Conservation (phyloP, 2,113 vertebrate species). For the Cacatua alba region DNA sequence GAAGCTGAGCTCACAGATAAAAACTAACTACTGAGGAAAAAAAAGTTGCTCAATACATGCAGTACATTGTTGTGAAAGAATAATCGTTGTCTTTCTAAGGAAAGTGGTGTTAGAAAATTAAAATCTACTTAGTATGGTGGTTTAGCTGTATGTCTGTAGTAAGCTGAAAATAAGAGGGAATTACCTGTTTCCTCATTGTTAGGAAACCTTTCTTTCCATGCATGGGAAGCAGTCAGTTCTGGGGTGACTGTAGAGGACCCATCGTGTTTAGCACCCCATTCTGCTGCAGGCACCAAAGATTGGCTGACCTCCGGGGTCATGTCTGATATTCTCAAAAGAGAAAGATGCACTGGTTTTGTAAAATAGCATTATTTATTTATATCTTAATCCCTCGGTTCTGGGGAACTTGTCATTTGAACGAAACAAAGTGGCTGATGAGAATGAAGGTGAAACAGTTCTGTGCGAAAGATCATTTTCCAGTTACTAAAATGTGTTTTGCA, state of each 20-base stretch:
- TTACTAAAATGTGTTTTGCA: rapidly evolving
- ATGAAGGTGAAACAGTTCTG: not conserved
- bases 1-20: not conserved
- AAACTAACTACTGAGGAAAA: not conserved
- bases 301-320: not conserved
- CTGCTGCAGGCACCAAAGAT: not conserved
- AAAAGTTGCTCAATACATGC: not conserved
- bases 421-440: not conserved
- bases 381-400: not conserved
- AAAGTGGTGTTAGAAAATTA: not conserved
- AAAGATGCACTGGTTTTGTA: not conserved
- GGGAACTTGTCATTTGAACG: not conserved
- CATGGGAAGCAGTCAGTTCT: not conserved
- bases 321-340: not conserved
- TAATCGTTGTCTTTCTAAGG: not conserved
- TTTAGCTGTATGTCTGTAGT: not conserved
- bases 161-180: not conserved
- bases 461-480: not conserved
- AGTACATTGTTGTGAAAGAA: not conserved
- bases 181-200: not conserved
- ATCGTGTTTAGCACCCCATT: not conserved
- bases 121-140: not conserved
- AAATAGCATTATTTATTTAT: not conserved
- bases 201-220: not conserved
- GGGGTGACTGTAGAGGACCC: not conserved